Conservation (phyloP, 2,113 vertebrate species). For the Saguinus midas region DNA sequence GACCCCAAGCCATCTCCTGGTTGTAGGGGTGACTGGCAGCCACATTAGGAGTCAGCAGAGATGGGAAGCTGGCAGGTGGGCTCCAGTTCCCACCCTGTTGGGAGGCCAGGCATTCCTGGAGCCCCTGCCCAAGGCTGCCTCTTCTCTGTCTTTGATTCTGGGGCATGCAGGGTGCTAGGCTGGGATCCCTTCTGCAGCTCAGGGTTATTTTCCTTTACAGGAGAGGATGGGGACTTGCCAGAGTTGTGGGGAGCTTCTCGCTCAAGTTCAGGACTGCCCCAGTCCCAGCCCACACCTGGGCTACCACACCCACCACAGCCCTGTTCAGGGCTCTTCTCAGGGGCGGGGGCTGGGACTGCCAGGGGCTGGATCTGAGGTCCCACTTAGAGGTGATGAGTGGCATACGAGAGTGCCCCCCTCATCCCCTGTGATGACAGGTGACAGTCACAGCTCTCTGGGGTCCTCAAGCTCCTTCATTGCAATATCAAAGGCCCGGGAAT, state of each 20-base stretch:
- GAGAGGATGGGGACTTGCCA: not conserved
- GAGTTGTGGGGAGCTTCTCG: not conserved
- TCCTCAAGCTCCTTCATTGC: not conserved
- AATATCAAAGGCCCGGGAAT: not conserved
- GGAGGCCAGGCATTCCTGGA: not conserved
- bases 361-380: not conserved
- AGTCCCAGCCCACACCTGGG: not conserved
- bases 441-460: not conserved
- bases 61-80: not conserved
- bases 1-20: not conserved
- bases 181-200: not conserved
- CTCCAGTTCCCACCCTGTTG: not conserved
- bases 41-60: not conserved
- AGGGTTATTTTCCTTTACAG: not conserved
- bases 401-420: too few relatives aligned
- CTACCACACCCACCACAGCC: rapidly evolving
- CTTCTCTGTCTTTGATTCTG: not conserved
- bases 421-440: not conserved
- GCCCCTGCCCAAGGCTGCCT: not conserved
- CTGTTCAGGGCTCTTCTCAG: not conserved
- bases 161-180: rapidly evolving
- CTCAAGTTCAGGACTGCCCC: not conserved
- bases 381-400: not conserved
- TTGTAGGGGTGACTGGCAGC: not conserved
- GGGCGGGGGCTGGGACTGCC: not conserved